Base-by-base conservation (phyloP, 1,140 invertebrate genomes). In the Solenopsis fugax region DNA sequence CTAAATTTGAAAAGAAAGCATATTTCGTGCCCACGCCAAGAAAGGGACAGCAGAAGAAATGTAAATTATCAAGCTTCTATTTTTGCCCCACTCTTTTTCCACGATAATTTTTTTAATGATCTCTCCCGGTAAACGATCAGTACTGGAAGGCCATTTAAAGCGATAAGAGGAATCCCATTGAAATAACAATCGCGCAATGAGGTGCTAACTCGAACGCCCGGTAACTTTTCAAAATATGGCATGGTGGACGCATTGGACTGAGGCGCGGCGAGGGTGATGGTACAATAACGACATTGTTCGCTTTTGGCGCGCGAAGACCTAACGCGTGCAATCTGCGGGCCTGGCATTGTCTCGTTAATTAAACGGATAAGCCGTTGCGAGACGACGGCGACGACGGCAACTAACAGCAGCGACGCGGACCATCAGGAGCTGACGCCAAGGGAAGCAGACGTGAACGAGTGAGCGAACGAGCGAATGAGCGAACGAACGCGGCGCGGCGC, bases 311-410 rank as follows among this genome's bases (percentile, higher is more conserved):
- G 72, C 48, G 77, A 60, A 75, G 85, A 91, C 90, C 89, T 48
- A 88, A 81, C 89, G 85, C 87, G 86, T 89, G 73, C 91, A 90
- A 90, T 91, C 90, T 89, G 86, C 88, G 87, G 72, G 78, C 89
- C 90, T 87, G 71, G 88, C 89, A 95, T 94, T 95, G 94, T 95
- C 92, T 91, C 91, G 93, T 94, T 95, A 95, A 95, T 95, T 95
- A 94, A 95, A 95, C 91, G 93, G 94, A 95, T 94, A 95, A 94
- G 92, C 94, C 92, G 90, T 88, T 88, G 54, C 76, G 50, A 52
- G 75, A 16, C 85, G 58, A 48, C 62, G 60, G 4, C 41, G 58
- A 85, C 80, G 64, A 76, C 80, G 80, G 24, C 24, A 21, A 60
- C 56, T 12, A 60, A 76, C 71, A 16, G 29, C 50, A 85, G 37